Conservation (phyloP, 2,113 vertebrate genomes). For the Hippoglossus stenolepis region DNA sequence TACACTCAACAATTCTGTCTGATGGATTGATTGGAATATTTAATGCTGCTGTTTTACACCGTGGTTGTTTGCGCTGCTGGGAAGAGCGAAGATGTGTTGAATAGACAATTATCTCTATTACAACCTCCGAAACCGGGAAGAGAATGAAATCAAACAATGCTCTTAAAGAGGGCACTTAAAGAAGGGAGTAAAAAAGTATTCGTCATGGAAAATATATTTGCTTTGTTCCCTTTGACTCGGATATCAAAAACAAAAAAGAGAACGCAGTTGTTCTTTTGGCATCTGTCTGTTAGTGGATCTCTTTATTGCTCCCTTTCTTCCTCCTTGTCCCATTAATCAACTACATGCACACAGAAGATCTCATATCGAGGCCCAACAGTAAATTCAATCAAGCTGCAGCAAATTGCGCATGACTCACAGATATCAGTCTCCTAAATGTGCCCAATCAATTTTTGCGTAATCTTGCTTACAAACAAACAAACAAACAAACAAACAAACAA, state of each 20-base stretch:
- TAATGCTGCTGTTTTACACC: slow-evolving; percentile 29
- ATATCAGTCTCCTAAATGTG: too few relatives aligned
- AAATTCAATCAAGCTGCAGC: neutral
- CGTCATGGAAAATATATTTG: slow-evolving; percentile 14
- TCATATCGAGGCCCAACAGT: neutral
- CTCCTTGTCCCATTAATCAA: slow-evolving; percentile 10
- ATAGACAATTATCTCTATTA: slow-evolving; percentile 18
- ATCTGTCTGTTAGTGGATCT: slow-evolving; percentile 19
- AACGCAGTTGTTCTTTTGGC: slow-evolving; percentile 28
- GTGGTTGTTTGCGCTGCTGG: slow-evolving; percentile 18
- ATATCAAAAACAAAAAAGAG: slow-evolving; percentile 7
- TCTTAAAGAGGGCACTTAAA: slow-evolving; percentile 18
- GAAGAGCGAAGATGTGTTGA: too few relatives aligned
- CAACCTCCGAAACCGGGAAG: slow-evolving; percentile 4
- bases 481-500: neutral
- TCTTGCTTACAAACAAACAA: too few relatives aligned
- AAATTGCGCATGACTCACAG: too few relatives aligned
- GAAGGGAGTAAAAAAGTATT: slow-evolving; percentile 22
- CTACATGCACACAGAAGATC: neutral
- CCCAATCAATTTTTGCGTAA: too few relatives aligned
- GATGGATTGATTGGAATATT: slow-evolving; percentile 39
- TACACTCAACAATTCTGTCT: slow-evolving; percentile 27
- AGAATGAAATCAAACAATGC: slow-evolving; percentile 30
- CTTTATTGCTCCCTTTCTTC: slow-evolving; percentile 18
- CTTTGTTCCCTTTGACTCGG: slow-evolving; percentile 31